Evolutionary conservation across 2,888 invertebrate genomes (phyloP).

Genomic region (Sphaerophoria rueppellii): DNA sequence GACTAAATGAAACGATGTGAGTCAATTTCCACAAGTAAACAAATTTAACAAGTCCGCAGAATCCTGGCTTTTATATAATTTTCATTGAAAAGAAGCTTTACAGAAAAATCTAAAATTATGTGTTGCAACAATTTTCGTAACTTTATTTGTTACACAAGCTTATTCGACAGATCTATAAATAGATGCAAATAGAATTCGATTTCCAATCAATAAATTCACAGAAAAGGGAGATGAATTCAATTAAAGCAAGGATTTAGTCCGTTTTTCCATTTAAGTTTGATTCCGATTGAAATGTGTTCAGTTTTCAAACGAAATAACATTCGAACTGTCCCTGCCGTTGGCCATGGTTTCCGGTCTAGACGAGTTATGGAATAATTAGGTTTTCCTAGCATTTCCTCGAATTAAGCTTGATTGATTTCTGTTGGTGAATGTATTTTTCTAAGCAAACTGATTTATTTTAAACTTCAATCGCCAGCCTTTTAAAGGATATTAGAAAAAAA

Average conservation of each 20-base stretch:
- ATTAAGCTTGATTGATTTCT: background rate
- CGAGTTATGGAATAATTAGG: constrained; percentile 8
- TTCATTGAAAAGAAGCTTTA: no score
- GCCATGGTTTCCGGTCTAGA: constrained; percentile 34
- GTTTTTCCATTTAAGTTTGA: background rate
- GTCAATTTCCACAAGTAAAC: no score
- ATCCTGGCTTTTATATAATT: no score
- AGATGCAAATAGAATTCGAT: background rate
- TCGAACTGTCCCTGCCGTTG: background rate
- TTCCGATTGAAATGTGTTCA: background rate
- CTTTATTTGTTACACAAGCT: no score
- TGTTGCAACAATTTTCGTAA: no score
- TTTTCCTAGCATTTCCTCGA: background rate
- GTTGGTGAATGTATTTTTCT: no score
- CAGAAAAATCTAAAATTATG: no score
- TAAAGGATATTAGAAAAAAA: no score
- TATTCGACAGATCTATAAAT: background rate
- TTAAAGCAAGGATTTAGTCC: background rate
- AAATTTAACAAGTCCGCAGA: no score
- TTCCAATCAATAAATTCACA: constrained; percentile 1
- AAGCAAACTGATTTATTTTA: no score
- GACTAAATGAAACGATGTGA: no score
- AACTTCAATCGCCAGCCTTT: no score
- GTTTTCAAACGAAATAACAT: background rate
- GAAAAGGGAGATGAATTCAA: background rate